A percentile compares a stretch with the other conserved stretches of the same genome.
Evolutionary conservation across 2,888 invertebrate species (phyloP).

Genomic region (Thera britannica): DNA sequence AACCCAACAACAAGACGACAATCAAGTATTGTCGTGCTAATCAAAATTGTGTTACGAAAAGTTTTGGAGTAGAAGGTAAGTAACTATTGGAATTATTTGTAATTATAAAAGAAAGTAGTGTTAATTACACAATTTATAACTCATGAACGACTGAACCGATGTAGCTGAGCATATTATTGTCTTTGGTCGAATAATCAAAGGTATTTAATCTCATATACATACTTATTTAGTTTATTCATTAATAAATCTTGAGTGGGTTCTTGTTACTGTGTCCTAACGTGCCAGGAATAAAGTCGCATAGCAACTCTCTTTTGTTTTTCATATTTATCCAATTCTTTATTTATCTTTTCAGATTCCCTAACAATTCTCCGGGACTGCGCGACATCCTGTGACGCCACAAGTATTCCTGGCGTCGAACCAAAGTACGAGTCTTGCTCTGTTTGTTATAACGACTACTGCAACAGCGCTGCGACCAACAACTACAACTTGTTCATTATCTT

Average conservation of each 20-base stretch:
- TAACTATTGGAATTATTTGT: neutral
- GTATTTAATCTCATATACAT: too few species aligned
- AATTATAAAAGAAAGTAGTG: neutral
- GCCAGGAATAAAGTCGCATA: too few species aligned
- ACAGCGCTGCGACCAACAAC: conserved; percentile 54
- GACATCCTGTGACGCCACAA: conserved; percentile 53
- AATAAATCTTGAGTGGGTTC: too few species aligned
- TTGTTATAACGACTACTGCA: conserved; percentile 68
- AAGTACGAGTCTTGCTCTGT: conserved; percentile 61
- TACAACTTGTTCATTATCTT: conserved; percentile 46
- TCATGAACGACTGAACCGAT: too few species aligned
- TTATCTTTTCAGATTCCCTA: conserved; percentile 52
- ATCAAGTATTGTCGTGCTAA: conserved; percentile 68
- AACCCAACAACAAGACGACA: conserved; percentile 62
- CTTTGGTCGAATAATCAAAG: too few species aligned
- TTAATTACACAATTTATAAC: too few species aligned
- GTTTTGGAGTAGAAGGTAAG: conserved; percentile 43
- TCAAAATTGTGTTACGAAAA: conserved; percentile 65
- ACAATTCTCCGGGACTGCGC: conserved; percentile 69
- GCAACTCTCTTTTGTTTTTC: too few species aligned
- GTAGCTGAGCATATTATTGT: too few species aligned
- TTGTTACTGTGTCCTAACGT: too few species aligned
- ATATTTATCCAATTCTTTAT: neutral
- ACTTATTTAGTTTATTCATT: too few species aligned
- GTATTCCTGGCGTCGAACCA: conserved; percentile 45